These are phyloP conservation scores for Polia nebulosa DNA, from an alignment of 2,888 invertebrate genomes.

Conservation along the genomic window DNA sequence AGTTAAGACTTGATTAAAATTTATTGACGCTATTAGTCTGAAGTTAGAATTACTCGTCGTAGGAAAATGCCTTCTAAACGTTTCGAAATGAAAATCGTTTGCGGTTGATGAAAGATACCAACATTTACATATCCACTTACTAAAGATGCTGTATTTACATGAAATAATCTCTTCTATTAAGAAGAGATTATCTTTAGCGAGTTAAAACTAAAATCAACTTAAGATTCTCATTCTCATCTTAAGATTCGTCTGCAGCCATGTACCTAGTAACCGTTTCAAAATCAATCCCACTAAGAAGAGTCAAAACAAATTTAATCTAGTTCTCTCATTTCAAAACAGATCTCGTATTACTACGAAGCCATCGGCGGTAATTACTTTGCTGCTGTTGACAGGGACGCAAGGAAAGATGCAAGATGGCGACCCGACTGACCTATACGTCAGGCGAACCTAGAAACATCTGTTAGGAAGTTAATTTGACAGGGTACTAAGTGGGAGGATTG, in stretches of 20 bases:
- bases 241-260: constrained; percentile 2
- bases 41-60: not conserved
- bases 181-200: no score
- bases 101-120: not conserved
- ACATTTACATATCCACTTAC: not conserved
- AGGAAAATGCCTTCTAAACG: not conserved
- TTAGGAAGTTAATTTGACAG: constrained; percentile 43
- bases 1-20: constrained; percentile 15
- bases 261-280: constrained; percentile 36
- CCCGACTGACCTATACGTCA: constrained; percentile 57
- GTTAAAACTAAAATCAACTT: no score
- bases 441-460: constrained; percentile 45
- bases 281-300: constrained; percentile 49
- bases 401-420: constrained; percentile 59
- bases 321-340: constrained; percentile 56
- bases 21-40: constrained; percentile 13
- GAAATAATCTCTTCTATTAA: not conserved
- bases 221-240: no score
- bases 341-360: constrained; percentile 63
- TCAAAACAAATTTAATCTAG: constrained; percentile 63
- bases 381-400: constrained; percentile 58
- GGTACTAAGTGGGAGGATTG: not conserved
- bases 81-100: not conserved
- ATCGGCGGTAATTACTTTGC: constrained; percentile 64
- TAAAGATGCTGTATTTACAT: not conserved